These are phyloP conservation scores for Glaucopsyche alexis DNA, from an alignment of 2,888 invertebrate species.

Conservation along the genomic window DNA sequence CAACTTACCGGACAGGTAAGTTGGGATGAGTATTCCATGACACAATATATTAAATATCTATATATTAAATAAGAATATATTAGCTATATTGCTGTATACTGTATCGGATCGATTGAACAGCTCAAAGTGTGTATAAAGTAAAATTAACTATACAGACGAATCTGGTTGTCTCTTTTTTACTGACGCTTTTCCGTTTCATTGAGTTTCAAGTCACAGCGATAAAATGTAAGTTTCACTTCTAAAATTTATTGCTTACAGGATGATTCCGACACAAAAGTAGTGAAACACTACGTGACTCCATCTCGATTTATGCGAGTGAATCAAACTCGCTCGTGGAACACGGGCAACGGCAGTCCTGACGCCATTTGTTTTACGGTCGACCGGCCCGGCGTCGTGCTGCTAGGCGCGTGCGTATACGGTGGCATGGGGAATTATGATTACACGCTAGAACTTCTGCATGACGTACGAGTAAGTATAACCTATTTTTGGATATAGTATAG, in stretches of 20 bases:
- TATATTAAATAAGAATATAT: too few species aligned
- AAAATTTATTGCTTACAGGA: conserved; percentile 69
- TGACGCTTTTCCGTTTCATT: too few species aligned
- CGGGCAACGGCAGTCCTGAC: conserved; percentile 97
- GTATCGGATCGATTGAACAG: too few species aligned
- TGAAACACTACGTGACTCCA: conserved; percentile 91
- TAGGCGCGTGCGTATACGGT: conserved; percentile 94
- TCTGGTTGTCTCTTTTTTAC: too few species aligned
- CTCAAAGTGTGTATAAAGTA: too few species aligned
- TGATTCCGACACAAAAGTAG: conserved; percentile 83
- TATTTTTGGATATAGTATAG: conserved; percentile 12
- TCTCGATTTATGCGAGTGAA: conserved; percentile 95
- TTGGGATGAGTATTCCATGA: too few species aligned
- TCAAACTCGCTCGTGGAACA: conserved; percentile 96
- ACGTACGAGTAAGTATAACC: conserved; percentile 53
- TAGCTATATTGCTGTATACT: too few species aligned
- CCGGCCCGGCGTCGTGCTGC: conserved; percentile 91
- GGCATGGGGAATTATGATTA: conserved; percentile 95
- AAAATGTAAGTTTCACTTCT: neutral
- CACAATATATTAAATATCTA: too few species aligned
- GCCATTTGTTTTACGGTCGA: conserved; percentile 97
- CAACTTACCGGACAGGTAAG: too few species aligned
- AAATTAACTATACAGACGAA: too few species aligned
- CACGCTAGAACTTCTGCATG: conserved; percentile 93
- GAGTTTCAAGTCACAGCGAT: too few species aligned